Evolutionary conservation across 2,797 vertebrate species (phyloP).

Genomic region (Borostomias antarcticus): DNA sequence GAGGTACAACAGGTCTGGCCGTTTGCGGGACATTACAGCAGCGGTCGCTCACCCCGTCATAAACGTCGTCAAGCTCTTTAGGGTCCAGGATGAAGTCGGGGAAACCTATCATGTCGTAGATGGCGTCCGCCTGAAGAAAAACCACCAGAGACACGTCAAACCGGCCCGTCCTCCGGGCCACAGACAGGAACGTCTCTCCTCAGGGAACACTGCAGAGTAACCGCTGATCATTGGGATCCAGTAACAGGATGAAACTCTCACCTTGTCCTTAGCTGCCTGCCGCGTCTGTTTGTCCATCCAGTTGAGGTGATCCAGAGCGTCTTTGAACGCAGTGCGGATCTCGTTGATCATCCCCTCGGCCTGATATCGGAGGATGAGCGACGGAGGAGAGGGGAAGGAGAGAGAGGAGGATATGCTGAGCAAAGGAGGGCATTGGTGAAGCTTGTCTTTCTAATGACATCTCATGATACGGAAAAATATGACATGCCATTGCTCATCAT

Average conservation of each 20-base stretch:
- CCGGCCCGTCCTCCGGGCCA: too few species aligned
- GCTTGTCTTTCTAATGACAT: too few species aligned
- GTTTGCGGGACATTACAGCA: neutral
- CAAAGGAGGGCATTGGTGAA: too few species aligned
- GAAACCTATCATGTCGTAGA: conserved; percentile 98
- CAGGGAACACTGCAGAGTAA: neutral
- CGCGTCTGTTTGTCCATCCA: conserved; percentile 95
- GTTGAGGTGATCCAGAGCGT: conserved; percentile 81
- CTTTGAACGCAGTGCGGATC: conserved; percentile 90
- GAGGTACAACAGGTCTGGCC: too few species aligned
- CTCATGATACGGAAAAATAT: neutral
- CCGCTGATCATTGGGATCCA: too few species aligned
- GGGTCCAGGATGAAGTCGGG: conserved; percentile 95
- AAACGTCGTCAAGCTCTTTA: conserved; percentile 95
- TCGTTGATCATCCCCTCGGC: conserved; percentile 94
- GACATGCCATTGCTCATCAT: neutral
- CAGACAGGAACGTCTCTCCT: neutral
- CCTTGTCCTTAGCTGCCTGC: conserved; percentile 93
- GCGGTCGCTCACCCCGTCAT: conserved; percentile 86
- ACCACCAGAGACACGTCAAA: conserved; percentile 25
- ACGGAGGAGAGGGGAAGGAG: conserved; percentile 2
- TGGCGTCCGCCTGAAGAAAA: conserved; percentile 85
- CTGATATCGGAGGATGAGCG: conserved; percentile 56
- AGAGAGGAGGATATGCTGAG: conserved; percentile 13
- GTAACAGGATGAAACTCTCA: too few species aligned